Percentiles rank a stretch among this genome's conserved stretches.
These are phyloP conservation scores for Aphis craccivora DNA, from an alignment of 1,140 invertebrate species.

Conservation along the genomic window DNA sequence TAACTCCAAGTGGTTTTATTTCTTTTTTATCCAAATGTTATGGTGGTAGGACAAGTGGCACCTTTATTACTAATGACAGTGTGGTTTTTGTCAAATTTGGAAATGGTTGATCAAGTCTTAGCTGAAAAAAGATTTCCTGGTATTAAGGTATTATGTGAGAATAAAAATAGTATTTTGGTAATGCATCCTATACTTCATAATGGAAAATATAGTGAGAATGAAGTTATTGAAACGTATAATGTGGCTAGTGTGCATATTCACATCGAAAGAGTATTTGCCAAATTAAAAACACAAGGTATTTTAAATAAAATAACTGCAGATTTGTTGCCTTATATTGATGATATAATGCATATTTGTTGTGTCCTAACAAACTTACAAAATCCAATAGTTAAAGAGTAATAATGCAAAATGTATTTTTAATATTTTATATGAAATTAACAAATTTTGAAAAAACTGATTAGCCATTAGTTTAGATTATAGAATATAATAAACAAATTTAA, in stretches of 20 bases:
- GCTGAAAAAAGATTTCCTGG: not conserved
- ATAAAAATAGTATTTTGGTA: not conserved
- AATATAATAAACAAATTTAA: not conserved
- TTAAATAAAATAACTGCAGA: not conserved
- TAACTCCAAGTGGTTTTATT: not conserved
- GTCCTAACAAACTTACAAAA: not conserved
- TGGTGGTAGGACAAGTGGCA: not conserved
- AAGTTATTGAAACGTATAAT: not conserved
- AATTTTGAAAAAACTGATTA: not conserved
- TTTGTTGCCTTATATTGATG: not conserved
- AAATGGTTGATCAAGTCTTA: not conserved
- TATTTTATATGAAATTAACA: not conserved
- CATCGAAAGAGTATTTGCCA: not conserved
- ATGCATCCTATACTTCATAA: not conserved
- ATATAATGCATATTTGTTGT: not conserved
- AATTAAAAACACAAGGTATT: not conserved
- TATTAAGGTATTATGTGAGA: not conserved
- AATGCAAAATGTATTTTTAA: not conserved
- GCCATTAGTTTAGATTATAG: not conserved
- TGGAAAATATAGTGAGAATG: not conserved
- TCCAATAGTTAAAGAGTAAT: not conserved
- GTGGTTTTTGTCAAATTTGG: not conserved
- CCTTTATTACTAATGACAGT: not conserved
- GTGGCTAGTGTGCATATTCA: not conserved
- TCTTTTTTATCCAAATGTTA: not conserved